Evolutionary conservation across 1,140 invertebrate species (phyloP).

Genomic region (Pantala flavescens): DNA sequence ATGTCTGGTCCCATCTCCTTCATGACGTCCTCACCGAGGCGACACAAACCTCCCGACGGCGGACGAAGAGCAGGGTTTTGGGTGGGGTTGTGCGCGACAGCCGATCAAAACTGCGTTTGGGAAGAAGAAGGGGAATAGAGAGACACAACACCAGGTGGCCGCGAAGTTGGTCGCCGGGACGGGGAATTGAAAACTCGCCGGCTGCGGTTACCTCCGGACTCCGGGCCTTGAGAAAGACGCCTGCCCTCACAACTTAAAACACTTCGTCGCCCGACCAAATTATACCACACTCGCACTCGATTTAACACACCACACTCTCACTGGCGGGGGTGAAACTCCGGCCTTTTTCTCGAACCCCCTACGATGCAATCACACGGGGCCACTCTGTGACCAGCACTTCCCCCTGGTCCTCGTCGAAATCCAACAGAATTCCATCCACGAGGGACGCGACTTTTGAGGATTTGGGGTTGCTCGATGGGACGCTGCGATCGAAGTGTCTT

Average conservation of each 20-base stretch:
- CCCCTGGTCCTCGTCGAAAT: neutral
- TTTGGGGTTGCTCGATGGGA: too few species aligned
- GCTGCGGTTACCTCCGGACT: neutral
- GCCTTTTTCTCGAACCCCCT: neutral
- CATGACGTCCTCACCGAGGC: neutral
- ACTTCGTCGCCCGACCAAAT: too few species aligned
- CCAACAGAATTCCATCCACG: neutral
- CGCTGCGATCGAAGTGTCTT: too few species aligned
- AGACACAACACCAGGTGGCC: neutral
- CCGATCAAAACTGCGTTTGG: neutral
- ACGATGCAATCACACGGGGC: neutral
- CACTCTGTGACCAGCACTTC: neutral
- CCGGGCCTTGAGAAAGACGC: too few species aligned
- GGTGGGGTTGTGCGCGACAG: neutral
- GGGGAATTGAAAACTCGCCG: neutral
- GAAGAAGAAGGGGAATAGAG: neutral
- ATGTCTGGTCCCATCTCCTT: conserved; percentile 7
- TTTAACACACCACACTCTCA: too few species aligned
- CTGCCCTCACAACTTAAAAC: too few species aligned
- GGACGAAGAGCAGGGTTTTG: neutral
- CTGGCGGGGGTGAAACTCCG: too few species aligned
- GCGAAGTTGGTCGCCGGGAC: neutral
- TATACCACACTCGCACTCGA: too few species aligned
- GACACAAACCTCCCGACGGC: neutral
- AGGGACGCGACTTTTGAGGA: neutral